phyloP scores from a whole-genome alignment of 2,113 vertebrate genomes.

The Numenius arquata region DNA sequence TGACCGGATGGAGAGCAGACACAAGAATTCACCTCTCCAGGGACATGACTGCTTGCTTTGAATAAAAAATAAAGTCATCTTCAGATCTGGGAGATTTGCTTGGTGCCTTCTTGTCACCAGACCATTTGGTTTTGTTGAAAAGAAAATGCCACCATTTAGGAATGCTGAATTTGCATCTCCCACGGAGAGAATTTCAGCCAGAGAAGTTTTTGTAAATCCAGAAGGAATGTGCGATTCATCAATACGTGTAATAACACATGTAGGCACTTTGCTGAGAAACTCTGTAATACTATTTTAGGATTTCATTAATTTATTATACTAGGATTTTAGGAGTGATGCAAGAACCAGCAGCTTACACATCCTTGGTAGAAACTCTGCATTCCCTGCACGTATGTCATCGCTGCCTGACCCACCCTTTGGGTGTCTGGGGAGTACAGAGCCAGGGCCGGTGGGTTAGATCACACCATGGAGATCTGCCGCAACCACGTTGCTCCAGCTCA shows the following conservation, averaged over 20 bases:
- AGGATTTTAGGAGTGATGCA: not conserved
- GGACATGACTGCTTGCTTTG: not conserved
- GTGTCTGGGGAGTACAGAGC: not conserved
- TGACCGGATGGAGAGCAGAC: not conserved
- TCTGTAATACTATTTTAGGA: not conserved
- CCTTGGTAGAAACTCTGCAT: not conserved
- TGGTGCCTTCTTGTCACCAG: not conserved
- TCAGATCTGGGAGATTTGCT: not conserved
- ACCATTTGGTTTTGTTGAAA: not conserved
- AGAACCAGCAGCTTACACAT: not conserved
- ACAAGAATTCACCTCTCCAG: not conserved
- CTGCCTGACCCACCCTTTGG: not conserved
- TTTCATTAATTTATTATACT: not conserved
- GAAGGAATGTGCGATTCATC: not conserved
- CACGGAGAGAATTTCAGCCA: not conserved
- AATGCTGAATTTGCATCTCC: not conserved
- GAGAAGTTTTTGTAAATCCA: not conserved
- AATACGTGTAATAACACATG: not conserved
- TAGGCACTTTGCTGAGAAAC: not conserved
- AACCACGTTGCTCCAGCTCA: not conserved
- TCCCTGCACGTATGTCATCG: not conserved
- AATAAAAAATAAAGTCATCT: not conserved
- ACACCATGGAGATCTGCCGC: not conserved
- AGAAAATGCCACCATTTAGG: not conserved
- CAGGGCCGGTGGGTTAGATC: rapidly evolving